Evolutionary conservation across 1,140 invertebrate species (phyloP), one percentile per base, ranked within the genome.

Genomic region (Achatina immaculata): DNA sequence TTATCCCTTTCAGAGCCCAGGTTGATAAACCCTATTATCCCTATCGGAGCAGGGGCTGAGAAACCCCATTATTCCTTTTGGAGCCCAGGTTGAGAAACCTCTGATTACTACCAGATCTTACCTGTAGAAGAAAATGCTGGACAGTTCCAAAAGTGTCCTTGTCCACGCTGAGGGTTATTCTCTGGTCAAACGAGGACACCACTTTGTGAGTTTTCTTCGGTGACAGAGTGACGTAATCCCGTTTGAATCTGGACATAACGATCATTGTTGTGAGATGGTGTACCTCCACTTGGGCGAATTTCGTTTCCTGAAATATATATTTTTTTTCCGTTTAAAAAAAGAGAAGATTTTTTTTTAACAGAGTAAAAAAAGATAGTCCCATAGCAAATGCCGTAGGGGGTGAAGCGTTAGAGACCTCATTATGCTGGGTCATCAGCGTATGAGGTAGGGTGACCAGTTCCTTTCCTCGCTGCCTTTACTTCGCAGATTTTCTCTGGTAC

Each of bases 211-310:
- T 68, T 74, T 81, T 78, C 76, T 86, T 87, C 6, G 81, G 71
- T 3, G 72, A 79, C 11, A 90, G 77, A 0, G 84, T 85, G n/a
- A 87, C 78, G 75, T 87, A 88, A 80, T 90, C 90, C 83, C 86
- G 77, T 75, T 90, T 91, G 28, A 88, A 83, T 45, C 89, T 81
- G 19, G 88, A 87, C 80, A 90, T 88, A 0, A 90, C 89, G 28
- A 87, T 85, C 62, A 90, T 77, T 24, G 81, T 86, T 11, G 86
- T 79, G 48, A 85, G 84, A 14, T 68, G 40, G n/a, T 82, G 83
- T 9, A 88, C 76, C 74, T 90, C 86, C 45, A 86, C 87, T 73
- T 90, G 89, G 9, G 85, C 89, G 74, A 91, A 90, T 74, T 88
- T 89, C 7, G 83, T 66, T 71, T 91, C 89, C 88, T 90, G 76